A percentile compares a stretch with the other conserved stretches of the same genome.
Conservation (phyloP, 2,888 invertebrate genomes). For the Agrochola macilenta region DNA sequence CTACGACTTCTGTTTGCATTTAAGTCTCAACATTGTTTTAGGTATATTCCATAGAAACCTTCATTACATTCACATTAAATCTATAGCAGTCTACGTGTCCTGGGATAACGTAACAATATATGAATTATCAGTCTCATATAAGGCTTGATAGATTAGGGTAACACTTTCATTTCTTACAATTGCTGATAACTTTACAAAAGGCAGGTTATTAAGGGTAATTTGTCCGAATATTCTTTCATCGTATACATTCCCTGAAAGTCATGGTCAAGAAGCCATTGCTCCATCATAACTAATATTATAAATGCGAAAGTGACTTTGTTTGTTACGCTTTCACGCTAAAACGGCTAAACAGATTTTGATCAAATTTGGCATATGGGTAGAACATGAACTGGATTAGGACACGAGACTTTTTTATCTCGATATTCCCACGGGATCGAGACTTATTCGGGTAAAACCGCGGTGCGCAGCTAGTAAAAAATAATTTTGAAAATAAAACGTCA, state of each 20-base stretch:
- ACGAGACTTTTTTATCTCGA: too few species aligned
- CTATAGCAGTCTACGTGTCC: too few species aligned
- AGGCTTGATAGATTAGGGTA: neutral
- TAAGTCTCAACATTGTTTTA: too few species aligned
- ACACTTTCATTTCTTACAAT: neutral
- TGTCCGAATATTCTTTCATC: neutral
- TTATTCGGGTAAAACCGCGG: too few species aligned
- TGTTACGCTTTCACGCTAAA: too few species aligned
- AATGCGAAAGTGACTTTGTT: too few species aligned
- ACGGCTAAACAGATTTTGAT: too few species aligned
- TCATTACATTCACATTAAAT: neutral
- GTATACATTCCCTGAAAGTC: neutral
- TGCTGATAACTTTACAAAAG: neutral
- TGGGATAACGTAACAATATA: neutral
- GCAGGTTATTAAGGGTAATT: neutral
- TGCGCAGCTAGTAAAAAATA: neutral
- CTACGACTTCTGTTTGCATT: neutral
- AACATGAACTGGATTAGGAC: too few species aligned
- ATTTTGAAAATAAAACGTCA: slow-evolving; percentile 36
- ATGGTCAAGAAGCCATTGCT: neutral
- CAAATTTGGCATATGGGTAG: too few species aligned
- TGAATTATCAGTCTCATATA: neutral
- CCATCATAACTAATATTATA: too few species aligned
- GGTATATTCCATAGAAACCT: neutral
- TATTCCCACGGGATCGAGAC: too few species aligned